Percentiles rank a stretch among this genome's conserved stretches.
These are phyloP conservation scores for Polypterus senegalus DNA, from an alignment of 2,113 vertebrate species.

Conservation along the genomic window DNA sequence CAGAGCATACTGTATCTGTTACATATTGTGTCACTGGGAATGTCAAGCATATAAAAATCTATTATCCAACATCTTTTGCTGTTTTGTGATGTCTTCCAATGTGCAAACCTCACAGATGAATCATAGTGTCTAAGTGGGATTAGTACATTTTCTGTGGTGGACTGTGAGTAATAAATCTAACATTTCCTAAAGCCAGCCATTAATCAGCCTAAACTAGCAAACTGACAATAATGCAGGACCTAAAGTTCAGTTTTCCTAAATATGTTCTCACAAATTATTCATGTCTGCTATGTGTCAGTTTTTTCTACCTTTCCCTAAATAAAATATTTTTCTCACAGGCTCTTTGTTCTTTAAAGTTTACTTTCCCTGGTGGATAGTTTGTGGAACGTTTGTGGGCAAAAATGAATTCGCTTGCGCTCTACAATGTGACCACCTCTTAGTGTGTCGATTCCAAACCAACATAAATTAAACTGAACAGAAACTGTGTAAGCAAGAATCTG, in stretches of 20 bases:
- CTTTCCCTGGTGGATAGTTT: not conserved
- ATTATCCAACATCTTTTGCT: not conserved
- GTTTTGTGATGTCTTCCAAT: slow-evolving; percentile 26
- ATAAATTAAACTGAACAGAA: not conserved
- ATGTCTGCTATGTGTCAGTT: not conserved
- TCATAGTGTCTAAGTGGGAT: slow-evolving; percentile 33
- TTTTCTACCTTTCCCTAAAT: not conserved
- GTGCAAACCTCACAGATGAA: slow-evolving; percentile 33
- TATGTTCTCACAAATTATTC: not conserved
- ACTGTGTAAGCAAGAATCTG: not conserved
- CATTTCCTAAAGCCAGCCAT: slow-evolving; percentile 23
- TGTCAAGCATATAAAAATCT: not conserved
- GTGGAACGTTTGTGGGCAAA: not conserved
- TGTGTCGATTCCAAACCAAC: not conserved
- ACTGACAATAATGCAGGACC: slow-evolving; percentile 2
- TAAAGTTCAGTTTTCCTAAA: slow-evolving; percentile 2
- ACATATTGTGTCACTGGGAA: not conserved
- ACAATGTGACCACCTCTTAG: too few species aligned
- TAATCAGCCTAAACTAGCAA: slow-evolving; percentile 22
- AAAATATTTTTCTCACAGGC: not conserved
- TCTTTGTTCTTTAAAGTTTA: not conserved
- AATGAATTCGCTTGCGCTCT: not conserved
- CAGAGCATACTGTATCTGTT: too few species aligned
- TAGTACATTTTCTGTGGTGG: slow-evolving; percentile 33
- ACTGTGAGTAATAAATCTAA: slow-evolving; percentile 30